Percentiles rank a stretch among this genome's conserved stretches.
phyloP scores from a whole-genome alignment of 2,797 vertebrate species.

The Dallia pectoralis region DNA sequence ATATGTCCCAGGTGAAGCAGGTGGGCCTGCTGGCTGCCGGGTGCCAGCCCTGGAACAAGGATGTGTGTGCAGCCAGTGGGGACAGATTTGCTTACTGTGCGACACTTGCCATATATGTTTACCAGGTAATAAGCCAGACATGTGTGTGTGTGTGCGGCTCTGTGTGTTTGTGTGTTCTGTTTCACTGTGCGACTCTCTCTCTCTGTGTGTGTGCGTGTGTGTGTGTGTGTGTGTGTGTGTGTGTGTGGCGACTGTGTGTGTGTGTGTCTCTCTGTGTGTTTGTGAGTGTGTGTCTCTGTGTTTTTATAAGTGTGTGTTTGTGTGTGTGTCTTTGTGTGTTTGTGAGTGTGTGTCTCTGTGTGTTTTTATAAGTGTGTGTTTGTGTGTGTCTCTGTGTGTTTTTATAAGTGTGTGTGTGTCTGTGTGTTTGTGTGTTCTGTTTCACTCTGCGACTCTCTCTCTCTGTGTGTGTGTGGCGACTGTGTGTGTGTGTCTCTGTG shows the following conservation, averaged over 20 bases:
- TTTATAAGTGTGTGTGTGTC: background rate
- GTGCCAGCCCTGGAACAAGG: constrained; percentile 98
- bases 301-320: no score
- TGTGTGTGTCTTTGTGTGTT: no score
- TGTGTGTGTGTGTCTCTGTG: no score
- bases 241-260: background rate
- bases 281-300: background rate
- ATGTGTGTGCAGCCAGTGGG: constrained; percentile 91
- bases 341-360: no score
- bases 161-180: background rate
- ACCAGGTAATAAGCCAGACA: constrained; percentile 78
- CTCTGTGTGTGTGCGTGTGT: background rate
- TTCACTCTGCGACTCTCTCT: no score
- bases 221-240: background rate
- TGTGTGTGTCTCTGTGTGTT: no score
- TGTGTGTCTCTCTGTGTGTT: background rate
- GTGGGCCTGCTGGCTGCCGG: constrained; percentile 92
- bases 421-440: background rate
- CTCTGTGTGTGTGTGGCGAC: background rate
- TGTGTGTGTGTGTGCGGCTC: background rate
- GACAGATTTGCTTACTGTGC: constrained; percentile 97
- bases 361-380: background rate
- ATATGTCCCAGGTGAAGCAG: constrained; percentile 94
- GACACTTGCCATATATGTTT: constrained; percentile 93
- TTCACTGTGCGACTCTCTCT: no score